Conservation (phyloP, 2,888 invertebrate genomes). For the Willowsia nigromaculata region DNA sequence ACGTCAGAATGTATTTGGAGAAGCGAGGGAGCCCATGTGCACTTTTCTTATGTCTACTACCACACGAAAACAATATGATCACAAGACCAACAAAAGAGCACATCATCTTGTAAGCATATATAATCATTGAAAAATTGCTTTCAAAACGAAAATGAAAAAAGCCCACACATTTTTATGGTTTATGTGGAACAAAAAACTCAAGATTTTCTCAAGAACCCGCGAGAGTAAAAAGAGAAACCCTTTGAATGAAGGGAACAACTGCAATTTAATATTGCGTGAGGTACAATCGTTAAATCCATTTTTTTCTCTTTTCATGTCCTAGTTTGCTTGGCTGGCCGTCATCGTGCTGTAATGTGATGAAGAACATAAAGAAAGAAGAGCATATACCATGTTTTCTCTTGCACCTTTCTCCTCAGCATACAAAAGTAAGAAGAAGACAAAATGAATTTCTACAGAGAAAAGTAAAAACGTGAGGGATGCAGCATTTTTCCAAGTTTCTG, state of each 20-base stretch:
- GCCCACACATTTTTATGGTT: constrained; percentile 34
- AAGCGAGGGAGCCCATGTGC: too few relatives aligned
- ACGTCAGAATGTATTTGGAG: too few relatives aligned
- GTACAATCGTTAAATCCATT: constrained; percentile 78
- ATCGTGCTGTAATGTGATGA: constrained; percentile 13
- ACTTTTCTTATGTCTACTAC: too few relatives aligned
- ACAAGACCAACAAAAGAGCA: neutral
- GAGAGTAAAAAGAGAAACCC: constrained; percentile 23
- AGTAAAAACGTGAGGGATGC: neutral
- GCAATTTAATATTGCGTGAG: constrained; percentile 78
- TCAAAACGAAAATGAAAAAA: constrained; percentile 51
- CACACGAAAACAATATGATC: neutral
- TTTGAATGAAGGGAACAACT: constrained; percentile 73
- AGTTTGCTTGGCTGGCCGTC: constrained; percentile 36
- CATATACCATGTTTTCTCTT: neutral
- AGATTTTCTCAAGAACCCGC: constrained; percentile 59
- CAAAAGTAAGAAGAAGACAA: too few relatives aligned
- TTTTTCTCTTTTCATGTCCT: constrained; percentile 71
- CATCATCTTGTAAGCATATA: constrained; percentile 38
- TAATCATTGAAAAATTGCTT: constrained; percentile 30
- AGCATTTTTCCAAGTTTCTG: too few relatives aligned
- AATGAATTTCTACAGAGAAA: neutral
- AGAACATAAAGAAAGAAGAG: neutral
- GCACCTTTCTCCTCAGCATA: neutral
- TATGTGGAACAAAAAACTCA: constrained; percentile 54